Evolutionary conservation across 1,140 invertebrate species (phyloP).

Genomic region (Eupeodes corollae): DNA sequence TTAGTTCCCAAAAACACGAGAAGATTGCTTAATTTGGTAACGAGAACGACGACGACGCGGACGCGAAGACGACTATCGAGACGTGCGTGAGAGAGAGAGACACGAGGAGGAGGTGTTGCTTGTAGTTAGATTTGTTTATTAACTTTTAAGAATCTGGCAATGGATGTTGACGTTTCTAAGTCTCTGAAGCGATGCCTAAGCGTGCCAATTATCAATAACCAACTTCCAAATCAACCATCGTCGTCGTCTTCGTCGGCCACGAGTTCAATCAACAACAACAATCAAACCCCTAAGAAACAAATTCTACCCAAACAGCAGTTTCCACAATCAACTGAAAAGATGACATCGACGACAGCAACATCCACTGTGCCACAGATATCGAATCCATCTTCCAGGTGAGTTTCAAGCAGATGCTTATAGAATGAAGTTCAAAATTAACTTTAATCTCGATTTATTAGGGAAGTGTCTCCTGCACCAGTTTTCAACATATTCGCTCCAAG

Average conservation of each 20-base stretch:
- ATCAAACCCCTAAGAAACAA: no score
- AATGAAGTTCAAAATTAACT: background rate
- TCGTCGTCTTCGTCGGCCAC: conserved; percentile 25
- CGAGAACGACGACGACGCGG: no score
- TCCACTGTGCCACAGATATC: conserved; percentile 21
- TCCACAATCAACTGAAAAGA: conserved; percentile 24
- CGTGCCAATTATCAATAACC: conserved; percentile 71
- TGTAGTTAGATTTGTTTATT: background rate
- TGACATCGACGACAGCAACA: conserved; percentile 35
- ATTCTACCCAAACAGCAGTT: background rate
- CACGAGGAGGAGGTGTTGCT: conserved; percentile 1
- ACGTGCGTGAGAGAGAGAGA: conserved; percentile 10
- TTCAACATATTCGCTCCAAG: conserved; percentile 52
- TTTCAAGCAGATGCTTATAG: background rate
- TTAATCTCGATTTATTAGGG: conserved; percentile 20
- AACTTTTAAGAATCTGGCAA: background rate
- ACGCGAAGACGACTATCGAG: background rate
- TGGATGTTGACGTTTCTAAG: conserved; percentile 45
- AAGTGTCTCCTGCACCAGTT: conserved; percentile 35
- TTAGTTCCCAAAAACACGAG: no score
- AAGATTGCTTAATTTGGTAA: no score
- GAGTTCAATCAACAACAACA: no score
- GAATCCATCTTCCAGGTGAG: conserved; percentile 15
- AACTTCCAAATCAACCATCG: conserved; percentile 38
- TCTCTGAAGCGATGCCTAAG: conserved; percentile 67